These are phyloP conservation scores for Coilia nasus DNA, from an alignment of 2,797 vertebrate species.

Conservation along the genomic window DNA sequence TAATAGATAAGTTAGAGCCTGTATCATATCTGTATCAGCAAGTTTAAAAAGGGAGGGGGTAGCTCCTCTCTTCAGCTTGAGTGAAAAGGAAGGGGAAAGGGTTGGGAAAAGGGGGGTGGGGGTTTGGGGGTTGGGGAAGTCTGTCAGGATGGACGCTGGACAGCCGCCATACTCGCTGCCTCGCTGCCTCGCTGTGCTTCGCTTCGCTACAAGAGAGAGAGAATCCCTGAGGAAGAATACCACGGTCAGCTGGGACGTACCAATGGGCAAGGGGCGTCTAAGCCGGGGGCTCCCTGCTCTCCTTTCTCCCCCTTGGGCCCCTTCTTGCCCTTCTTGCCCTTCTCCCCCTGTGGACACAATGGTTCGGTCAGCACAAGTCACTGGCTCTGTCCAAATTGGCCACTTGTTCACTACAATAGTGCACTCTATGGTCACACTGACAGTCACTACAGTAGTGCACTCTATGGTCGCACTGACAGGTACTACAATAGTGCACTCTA, in stretches of 20 bases:
- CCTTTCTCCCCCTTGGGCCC: conserved; percentile 99
- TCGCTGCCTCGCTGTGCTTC: neutral
- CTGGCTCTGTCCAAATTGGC: conserved; percentile 33
- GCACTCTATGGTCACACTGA: too few relatives aligned
- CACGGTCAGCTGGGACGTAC: conserved; percentile 85
- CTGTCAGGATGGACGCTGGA: neutral
- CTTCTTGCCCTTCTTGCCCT: conserved; percentile 99
- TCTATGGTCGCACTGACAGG: too few relatives aligned
- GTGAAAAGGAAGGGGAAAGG: neutral
- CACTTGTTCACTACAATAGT: neutral
- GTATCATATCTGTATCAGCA: conserved; percentile 30
- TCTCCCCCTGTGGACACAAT: conserved; percentile 99
- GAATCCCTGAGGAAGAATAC: conserved; percentile 67
- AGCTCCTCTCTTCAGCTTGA: conserved; percentile 73
- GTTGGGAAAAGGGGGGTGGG: conserved; percentile 11
- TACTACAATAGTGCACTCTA: neutral
- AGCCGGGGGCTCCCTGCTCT: conserved; percentile 99
- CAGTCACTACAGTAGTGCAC: neutral
- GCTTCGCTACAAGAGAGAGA: neutral
- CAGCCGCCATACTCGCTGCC: neutral
- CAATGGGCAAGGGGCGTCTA: conserved; percentile 99
- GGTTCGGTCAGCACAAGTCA: conserved; percentile 84
- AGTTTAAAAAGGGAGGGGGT: conserved; percentile 60
- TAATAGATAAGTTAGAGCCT: too few relatives aligned
- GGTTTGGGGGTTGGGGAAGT: neutral